Evolutionary conservation across 2,113 vertebrate genomes (phyloP), one percentile per base, ranked within the genome.

Genomic region (Pao palembangensis): DNA sequence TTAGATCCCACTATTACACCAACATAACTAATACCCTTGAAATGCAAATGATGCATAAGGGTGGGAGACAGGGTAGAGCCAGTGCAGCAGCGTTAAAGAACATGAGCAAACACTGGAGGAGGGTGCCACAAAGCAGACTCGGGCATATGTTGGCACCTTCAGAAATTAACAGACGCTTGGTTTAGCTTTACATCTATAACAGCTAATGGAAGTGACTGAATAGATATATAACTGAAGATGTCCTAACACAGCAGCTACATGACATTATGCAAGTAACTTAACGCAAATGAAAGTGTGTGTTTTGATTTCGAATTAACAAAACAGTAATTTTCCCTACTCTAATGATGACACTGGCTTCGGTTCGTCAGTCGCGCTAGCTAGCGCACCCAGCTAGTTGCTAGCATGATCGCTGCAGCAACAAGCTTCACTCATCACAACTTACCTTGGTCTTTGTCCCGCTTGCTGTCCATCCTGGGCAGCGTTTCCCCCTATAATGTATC

Each of bases 361-460:
- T 65, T 54, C 56, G 66, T 20, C 66, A 58, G 15, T 19, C 38
- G 18, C 6, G 67, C 61, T 58, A 70, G 61, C 67, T 64, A 75
- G 73, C 71, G 41, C 41, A 12, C 49, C 55, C 65, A 5, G 64
- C 64, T 73, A 69, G 17, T n/a, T 50, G 79, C 68, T 87, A 85
- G 74, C 85, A 18, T 51, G 60, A 62, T 72, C 1, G 31, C 47
- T 10, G n/a, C 18, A 82, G 84, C 86, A 87, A 82, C 81, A 83
- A 83, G 79, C 83, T 65, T 46, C 13, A 31, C 50, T 55, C 53
- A 51, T 56, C 25, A 23, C 53, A 67, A 87, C 90, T 87, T 74
- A 92, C 91, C 91, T 58, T 88, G 85, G 6, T 91, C 90, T 54
- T 86, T 90, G 6, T 92, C 91, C 64, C 88, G 87, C 78, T 91